phyloP scores from a whole-genome alignment of 2,113 vertebrate species.

The Sphyrna mokarran region DNA sequence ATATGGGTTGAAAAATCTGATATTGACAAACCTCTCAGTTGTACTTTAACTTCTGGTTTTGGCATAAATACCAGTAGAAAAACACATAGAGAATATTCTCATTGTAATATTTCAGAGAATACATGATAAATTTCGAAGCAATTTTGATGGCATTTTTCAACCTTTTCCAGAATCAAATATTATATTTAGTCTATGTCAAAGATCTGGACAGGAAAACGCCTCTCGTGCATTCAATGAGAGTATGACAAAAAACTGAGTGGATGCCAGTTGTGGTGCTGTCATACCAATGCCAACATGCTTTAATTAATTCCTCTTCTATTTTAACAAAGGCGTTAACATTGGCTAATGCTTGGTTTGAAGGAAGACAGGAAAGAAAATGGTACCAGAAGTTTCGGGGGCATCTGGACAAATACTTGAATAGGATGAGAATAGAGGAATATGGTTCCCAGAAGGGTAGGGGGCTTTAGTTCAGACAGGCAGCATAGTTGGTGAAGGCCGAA shows the following conservation, averaged over 20 bases:
- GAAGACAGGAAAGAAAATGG: neutral
- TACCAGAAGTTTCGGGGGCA: neutral
- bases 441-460: too few relatives aligned
- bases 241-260: neutral
- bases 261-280: neutral
- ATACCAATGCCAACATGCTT: neutral
- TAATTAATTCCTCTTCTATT: neutral
- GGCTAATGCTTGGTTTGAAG: neutral
- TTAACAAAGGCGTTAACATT: neutral
- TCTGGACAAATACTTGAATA: too few relatives aligned
- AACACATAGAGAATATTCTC: neutral
- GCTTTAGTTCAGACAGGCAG: too few relatives aligned
- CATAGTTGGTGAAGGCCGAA: too few relatives aligned
- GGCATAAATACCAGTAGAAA: neutral
- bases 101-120: neutral
- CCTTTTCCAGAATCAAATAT: neutral
- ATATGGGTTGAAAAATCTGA: too few relatives aligned
- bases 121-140: neutral
- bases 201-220: neutral
- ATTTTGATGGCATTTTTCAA: neutral
- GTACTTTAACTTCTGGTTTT: neutral
- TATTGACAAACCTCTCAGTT: neutral
- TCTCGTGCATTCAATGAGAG: neutral
- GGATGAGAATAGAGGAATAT: too few relatives aligned
- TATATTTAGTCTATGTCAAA: neutral